phyloP scores from a whole-genome alignment of 2,888 invertebrate genomes.

The Rhimphoctona megacephalus region DNA sequence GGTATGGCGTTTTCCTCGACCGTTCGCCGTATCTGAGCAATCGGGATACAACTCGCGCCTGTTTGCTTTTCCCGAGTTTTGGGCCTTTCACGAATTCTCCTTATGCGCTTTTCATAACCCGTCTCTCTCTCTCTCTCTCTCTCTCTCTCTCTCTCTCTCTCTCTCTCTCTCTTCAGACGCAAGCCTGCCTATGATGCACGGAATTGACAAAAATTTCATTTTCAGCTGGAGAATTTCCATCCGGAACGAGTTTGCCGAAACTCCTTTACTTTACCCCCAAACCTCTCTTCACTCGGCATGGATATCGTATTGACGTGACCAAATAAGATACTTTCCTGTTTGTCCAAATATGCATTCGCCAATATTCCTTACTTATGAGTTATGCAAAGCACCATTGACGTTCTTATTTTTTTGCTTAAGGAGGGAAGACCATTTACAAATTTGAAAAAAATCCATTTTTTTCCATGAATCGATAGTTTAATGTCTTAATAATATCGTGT shows the following conservation, averaged over 20 bases:
- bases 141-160: neutral
- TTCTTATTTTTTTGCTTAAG: neutral
- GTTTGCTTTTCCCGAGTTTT: slow-evolving; percentile 54
- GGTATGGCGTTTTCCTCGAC: slow-evolving; percentile 44
- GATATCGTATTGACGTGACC: slow-evolving; percentile 32
- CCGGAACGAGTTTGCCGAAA: slow-evolving; percentile 46
- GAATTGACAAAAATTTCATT: slow-evolving; percentile 64
- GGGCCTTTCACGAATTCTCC: slow-evolving; percentile 49
- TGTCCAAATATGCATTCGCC: slow-evolving; percentile 3
- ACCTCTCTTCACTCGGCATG: slow-evolving; percentile 5
- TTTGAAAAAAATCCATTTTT: no score
- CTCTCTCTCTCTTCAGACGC: neutral
- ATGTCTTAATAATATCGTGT: no score
- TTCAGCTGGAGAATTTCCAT: slow-evolving; percentile 59
- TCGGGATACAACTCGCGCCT: slow-evolving; percentile 27
- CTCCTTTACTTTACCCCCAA: neutral
- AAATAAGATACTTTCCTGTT: slow-evolving; percentile 51
- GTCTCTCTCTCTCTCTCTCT: neutral
- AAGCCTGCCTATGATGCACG: slow-evolving; percentile 33
- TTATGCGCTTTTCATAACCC: slow-evolving; percentile 45
- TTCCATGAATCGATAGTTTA: no score
- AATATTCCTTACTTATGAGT: slow-evolving; percentile 19
- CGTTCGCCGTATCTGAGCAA: slow-evolving; percentile 53
- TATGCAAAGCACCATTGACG: slow-evolving; percentile 30
- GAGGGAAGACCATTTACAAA: no score